Evolutionary conservation across 1,140 invertebrate species (phyloP).

Genomic region (Chelonus insularis): DNA sequence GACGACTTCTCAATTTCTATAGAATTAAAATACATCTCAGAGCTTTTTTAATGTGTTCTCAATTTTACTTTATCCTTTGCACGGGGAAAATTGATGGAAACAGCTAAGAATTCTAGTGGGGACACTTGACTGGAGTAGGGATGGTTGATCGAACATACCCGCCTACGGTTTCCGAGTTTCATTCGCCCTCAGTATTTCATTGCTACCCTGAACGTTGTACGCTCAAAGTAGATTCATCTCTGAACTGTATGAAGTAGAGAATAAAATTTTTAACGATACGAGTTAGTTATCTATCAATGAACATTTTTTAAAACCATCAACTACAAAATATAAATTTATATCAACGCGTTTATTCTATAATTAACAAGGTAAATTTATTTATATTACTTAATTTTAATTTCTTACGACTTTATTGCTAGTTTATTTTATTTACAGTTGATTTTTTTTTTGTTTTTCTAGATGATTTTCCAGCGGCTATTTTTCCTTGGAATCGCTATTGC

Average conservation of each 20-base stretch:
- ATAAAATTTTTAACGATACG: no score
- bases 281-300: no score
- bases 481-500: slow-evolving; percentile 34
- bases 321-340: no score
- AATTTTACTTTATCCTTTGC: background rate
- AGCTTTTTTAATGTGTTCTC: background rate
- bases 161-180: slow-evolving; percentile 38
- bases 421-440: no score
- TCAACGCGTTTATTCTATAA: no score
- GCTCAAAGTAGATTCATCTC: slow-evolving; percentile 31
- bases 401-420: slow-evolving; percentile 18
- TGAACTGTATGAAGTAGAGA: no score
- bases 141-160: slow-evolving; percentile 50
- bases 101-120: slow-evolving; percentile 13
- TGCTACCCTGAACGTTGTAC: slow-evolving; percentile 40
- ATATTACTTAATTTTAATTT: no score
- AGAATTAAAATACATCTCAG: background rate
- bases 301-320: no score
- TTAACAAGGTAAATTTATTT: no score
- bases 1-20: no score
- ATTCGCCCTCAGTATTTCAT: slow-evolving; percentile 36
- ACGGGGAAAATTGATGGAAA: slow-evolving; percentile 10
- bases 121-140: slow-evolving; percentile 33
- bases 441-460: slow-evolving; percentile 33
- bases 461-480: slow-evolving; percentile 37